These are phyloP conservation scores for Gymnocypris eckloni DNA, from an alignment of 2,797 vertebrate genomes.

Conservation along the genomic window DNA sequence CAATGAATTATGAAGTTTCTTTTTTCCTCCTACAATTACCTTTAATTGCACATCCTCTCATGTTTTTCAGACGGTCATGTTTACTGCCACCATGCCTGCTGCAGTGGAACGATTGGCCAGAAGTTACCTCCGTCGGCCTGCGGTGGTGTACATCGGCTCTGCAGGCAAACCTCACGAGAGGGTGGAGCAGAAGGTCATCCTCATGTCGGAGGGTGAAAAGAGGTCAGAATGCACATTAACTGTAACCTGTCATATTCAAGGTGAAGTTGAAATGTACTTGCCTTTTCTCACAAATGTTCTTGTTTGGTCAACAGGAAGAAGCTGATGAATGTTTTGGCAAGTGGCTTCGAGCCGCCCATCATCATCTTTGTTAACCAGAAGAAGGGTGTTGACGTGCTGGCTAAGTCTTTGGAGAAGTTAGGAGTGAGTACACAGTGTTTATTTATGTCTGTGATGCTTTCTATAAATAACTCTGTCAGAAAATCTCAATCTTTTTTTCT, in stretches of 20 bases:
- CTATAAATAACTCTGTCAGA: not conserved
- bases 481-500: not conserved
- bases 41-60: not conserved
- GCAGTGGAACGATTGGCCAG: constrained; percentile 94
- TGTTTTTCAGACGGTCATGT: constrained; percentile 92
- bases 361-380: constrained; percentile 99
- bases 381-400: constrained; percentile 97
- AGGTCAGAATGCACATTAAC: constrained; percentile 74
- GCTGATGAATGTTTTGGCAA: constrained; percentile 90
- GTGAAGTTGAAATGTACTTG: not conserved
- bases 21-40: not conserved
- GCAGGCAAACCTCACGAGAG: constrained; percentile 98
- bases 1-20: not conserved
- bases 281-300: not conserved
- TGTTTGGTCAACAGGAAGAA: constrained; percentile 86
- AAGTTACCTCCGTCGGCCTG: constrained; percentile 93
- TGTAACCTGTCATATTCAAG: not conserved
- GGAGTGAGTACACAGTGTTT: constrained; percentile 80
- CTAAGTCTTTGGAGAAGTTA: constrained; percentile 99
- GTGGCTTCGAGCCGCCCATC: constrained; percentile 96
- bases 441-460: not conserved
- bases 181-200: constrained; percentile 97
- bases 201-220: constrained; percentile 97
- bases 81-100: constrained; percentile 97
- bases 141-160: constrained; percentile 98